A percentile compares a stretch with the other conserved stretches of the same genome.
phyloP scores from a whole-genome alignment of 2,113 vertebrate genomes.

The Raja brachyura region DNA sequence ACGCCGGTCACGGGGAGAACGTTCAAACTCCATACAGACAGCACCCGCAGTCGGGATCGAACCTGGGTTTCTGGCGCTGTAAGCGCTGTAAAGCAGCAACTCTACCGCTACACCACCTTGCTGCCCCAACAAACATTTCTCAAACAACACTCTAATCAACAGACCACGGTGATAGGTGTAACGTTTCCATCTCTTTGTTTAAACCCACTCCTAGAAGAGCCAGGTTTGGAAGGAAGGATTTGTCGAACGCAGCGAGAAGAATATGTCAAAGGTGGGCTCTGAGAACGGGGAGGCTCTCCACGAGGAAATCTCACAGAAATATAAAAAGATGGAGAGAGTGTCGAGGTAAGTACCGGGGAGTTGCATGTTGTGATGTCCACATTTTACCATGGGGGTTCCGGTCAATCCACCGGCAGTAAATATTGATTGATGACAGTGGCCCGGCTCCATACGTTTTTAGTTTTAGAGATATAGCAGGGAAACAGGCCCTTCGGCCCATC shows the following conservation, averaged over 20 bases:
- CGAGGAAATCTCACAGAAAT: slow-evolving; percentile 66
- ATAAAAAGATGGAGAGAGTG: slow-evolving; percentile 77
- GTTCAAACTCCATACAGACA: too few relatives aligned
- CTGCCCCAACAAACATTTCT: neutral
- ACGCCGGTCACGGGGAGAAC: too few relatives aligned
- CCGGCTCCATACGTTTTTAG: neutral
- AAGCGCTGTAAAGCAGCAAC: too few relatives aligned
- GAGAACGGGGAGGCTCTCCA: slow-evolving; percentile 74
- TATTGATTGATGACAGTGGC: neutral
- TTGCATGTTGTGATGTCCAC: neutral
- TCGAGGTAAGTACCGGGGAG: slow-evolving; percentile 64
- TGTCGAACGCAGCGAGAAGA: slow-evolving; percentile 2
- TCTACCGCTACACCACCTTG: too few relatives aligned
- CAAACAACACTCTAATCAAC: neutral
- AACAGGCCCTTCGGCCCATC: too few relatives aligned
- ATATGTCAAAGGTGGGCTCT: slow-evolving; percentile 44
- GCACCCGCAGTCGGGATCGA: too few relatives aligned
- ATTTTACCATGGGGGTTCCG: neutral
- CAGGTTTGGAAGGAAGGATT: slow-evolving; percentile 29
- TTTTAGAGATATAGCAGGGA: too few relatives aligned
- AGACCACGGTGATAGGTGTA: too few relatives aligned
- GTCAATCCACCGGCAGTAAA: neutral
- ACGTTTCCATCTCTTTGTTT: neutral
- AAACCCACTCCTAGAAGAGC: neutral
- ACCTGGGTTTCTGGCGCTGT: too few relatives aligned